Percentiles rank a stretch among this genome's conserved stretches.
These are phyloP conservation scores for Jaculus jaculus DNA, from an alignment of 2,113 vertebrate species.

Conservation along the genomic window DNA sequence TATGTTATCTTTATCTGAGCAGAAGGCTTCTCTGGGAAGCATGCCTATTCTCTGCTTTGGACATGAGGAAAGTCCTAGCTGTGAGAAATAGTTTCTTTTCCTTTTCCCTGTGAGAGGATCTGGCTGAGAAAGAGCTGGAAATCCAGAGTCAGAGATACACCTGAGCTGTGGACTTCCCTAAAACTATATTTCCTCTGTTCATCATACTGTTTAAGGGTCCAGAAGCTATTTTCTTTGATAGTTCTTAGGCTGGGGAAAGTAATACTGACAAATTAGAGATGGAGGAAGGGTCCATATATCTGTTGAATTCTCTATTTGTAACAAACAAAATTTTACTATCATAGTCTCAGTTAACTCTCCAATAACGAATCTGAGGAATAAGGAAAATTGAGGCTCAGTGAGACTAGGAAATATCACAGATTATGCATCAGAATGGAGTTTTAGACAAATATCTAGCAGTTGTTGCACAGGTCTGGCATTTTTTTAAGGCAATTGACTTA, in stretches of 20 bases:
- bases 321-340: background rate
- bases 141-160: background rate
- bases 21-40: background rate
- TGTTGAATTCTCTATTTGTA: background rate
- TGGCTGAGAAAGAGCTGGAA: background rate
- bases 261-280: background rate
- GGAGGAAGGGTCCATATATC: background rate
- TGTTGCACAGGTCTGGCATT: background rate
- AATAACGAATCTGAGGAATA: background rate
- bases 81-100: background rate
- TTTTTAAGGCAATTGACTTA: too few relatives aligned
- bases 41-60: background rate
- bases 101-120: background rate
- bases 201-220: background rate
- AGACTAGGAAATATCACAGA: background rate
- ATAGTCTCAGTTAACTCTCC: background rate
- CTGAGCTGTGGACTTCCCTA: background rate
- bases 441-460: background rate
- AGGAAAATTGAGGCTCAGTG: background rate
- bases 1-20: accelerated
- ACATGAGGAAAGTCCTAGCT: background rate
- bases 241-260: background rate
- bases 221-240: background rate
- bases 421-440: background rate
- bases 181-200: background rate